phyloP scores from a whole-genome alignment of 2,888 invertebrate genomes.

The Drosophila limbata region DNA sequence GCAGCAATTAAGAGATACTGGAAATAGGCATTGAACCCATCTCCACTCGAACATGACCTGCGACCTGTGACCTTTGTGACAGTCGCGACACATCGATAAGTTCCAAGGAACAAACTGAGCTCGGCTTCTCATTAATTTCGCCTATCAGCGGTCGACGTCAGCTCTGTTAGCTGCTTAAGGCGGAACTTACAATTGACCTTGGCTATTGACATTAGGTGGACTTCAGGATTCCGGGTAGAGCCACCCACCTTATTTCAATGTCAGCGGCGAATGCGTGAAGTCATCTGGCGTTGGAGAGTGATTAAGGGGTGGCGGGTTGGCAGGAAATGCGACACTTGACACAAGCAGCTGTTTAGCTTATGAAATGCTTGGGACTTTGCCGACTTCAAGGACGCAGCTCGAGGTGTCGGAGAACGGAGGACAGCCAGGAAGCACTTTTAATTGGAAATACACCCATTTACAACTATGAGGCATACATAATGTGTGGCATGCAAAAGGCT shows the following conservation, averaged over 20 bases:
- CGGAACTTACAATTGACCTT: slow-evolving; percentile 60
- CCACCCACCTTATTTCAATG: slow-evolving; percentile 57
- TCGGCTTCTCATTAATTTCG: slow-evolving; percentile 54
- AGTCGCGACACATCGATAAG: slow-evolving; percentile 13
- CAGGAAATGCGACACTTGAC: slow-evolving; percentile 59
- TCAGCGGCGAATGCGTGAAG: slow-evolving; percentile 71
- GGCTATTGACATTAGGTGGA: slow-evolving; percentile 68
- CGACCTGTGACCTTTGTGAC: slow-evolving; percentile 29
- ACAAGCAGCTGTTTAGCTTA: slow-evolving; percentile 11
- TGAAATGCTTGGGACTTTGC: slow-evolving; percentile 12
- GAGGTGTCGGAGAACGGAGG: slow-evolving; percentile 23
- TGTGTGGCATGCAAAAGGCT: slow-evolving; percentile 54
- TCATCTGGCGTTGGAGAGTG: slow-evolving; percentile 47
- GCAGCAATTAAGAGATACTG: slow-evolving; percentile 1
- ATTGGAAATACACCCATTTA: slow-evolving; percentile 55
- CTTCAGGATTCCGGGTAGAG: slow-evolving; percentile 27
- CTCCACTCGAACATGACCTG: slow-evolving; percentile 1
- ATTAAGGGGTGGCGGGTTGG: neutral
- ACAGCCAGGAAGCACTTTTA: slow-evolving; percentile 58
- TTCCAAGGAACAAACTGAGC: slow-evolving; percentile 30
- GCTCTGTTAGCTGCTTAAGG: slow-evolving; percentile 14
- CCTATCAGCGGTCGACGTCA: slow-evolving; percentile 64
- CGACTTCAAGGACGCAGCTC: slow-evolving; percentile 51
- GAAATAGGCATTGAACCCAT: neutral
- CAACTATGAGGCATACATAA: slow-evolving; percentile 44